phyloP scores from a whole-genome alignment of 2,888 invertebrate genomes.

The Notodonta dromedarius region DNA sequence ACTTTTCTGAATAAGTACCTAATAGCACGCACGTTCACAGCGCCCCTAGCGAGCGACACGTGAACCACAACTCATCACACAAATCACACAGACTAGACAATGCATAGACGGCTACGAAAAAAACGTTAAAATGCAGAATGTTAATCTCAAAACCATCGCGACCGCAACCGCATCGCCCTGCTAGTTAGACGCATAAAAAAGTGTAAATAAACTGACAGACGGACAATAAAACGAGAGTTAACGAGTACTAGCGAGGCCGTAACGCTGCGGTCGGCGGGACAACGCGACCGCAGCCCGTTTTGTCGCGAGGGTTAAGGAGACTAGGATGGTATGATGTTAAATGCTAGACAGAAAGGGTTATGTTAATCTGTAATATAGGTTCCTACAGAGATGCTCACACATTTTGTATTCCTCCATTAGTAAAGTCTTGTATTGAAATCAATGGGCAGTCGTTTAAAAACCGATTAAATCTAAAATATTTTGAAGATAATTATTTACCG shows the following conservation, averaged over 20 bases:
- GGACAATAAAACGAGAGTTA: conserved; percentile 64
- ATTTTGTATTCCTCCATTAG: too few relatives aligned
- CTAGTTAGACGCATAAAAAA: conserved; percentile 52
- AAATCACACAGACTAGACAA: not conserved
- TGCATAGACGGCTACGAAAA: conserved; percentile 11
- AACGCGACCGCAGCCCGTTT: conserved; percentile 40
- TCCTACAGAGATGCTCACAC: too few relatives aligned
- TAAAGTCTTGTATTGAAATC: too few relatives aligned
- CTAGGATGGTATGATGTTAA: not conserved
- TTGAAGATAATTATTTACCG: too few relatives aligned
- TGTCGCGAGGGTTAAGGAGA: conserved; percentile 19
- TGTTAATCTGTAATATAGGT: too few relatives aligned
- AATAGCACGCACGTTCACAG: too few relatives aligned
- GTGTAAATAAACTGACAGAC: conserved; percentile 51
- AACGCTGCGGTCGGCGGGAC: conserved; percentile 38
- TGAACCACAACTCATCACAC: not conserved
- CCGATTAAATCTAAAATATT: too few relatives aligned
- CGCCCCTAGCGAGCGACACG: not conserved
- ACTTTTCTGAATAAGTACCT: too few relatives aligned
- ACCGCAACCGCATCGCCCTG: conserved; percentile 40
- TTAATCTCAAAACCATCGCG: conserved; percentile 27
- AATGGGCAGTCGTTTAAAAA: too few relatives aligned
- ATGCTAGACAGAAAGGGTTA: too few relatives aligned
- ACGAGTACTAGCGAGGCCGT: conserved; percentile 56
- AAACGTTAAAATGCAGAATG: conserved; percentile 28